phyloP scores from a whole-genome alignment of 2,888 invertebrate genomes.

The Meghimatium bilineatum region DNA sequence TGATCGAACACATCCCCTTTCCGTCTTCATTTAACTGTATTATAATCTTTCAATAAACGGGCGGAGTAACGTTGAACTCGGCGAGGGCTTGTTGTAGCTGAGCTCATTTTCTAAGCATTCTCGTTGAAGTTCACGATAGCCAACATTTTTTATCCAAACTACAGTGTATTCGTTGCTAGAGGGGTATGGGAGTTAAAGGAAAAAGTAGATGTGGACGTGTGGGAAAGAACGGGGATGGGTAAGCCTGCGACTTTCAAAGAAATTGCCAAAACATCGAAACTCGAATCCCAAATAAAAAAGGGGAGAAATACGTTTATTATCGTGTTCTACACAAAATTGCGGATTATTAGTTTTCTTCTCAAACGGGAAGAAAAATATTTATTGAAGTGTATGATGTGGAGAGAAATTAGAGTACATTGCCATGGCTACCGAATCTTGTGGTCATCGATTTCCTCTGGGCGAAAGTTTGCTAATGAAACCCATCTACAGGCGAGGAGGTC shows the following conservation, averaged over 20 bases:
- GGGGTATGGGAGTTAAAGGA: neutral
- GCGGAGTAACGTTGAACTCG: too few relatives aligned
- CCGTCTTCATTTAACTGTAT: too few relatives aligned
- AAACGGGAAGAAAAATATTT: neutral
- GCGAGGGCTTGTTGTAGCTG: neutral
- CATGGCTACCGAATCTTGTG: constrained; percentile 26
- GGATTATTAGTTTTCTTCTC: neutral
- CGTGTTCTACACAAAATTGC: too few relatives aligned
- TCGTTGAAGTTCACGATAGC: neutral
- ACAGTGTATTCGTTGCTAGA: neutral
- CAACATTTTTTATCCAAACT: neutral
- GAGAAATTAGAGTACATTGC: constrained; percentile 1
- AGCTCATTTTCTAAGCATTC: neutral
- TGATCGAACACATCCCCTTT: too few relatives aligned
- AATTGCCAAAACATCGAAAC: too few relatives aligned
- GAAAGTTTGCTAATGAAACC: constrained; percentile 28
- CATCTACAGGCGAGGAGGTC: neutral
- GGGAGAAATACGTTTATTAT: too few relatives aligned
- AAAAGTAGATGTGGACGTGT: too few relatives aligned
- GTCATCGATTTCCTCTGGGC: constrained; percentile 17
- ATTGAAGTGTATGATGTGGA: neutral
- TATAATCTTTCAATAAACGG: too few relatives aligned
- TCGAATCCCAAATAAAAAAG: too few relatives aligned
- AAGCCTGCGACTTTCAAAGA: too few relatives aligned
- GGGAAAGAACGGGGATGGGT: too few relatives aligned